A percentile compares a stretch with the other conserved stretches of the same genome.
phyloP scores from a whole-genome alignment of 2,113 vertebrate genomes.

The Heterotilapia buettikoferi region DNA sequence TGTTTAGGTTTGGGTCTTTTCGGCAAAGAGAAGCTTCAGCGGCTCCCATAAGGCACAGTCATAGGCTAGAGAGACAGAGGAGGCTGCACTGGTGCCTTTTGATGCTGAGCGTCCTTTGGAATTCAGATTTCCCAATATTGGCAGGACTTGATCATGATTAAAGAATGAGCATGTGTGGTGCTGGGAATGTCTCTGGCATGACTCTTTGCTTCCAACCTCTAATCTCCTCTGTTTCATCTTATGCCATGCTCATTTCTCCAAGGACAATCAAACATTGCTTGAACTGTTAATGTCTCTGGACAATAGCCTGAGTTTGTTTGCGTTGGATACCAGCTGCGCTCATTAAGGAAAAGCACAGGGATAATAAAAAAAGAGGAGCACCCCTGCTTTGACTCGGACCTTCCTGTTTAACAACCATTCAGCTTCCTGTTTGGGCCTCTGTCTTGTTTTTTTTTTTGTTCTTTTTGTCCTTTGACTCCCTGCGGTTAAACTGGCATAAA shows the following conservation, averaged over 20 bases:
- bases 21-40: background rate
- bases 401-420: conserved; percentile 33
- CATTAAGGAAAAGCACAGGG: conserved; percentile 3
- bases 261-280: conserved; percentile 2
- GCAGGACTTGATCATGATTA: conserved; percentile 60
- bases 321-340: conserved; percentile 12
- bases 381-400: background rate
- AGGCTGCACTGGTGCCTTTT: conserved; percentile 19
- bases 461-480: background rate
- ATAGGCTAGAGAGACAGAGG: conserved; percentile 14
- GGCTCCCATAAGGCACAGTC: conserved; percentile 45
- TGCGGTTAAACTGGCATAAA: background rate
- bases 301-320: background rate
- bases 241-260: conserved; percentile 15
- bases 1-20: conserved; percentile 18
- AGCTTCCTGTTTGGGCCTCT: conserved; percentile 13
- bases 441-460: background rate
- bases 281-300: conserved; percentile 1
- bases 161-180: conserved; percentile 57
- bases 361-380: conserved; percentile 4
- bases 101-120: conserved; percentile 36
- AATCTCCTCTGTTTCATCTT: conserved; percentile 38
- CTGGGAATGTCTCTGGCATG: conserved; percentile 25
- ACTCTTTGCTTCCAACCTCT: conserved; percentile 8
- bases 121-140: conserved; percentile 50